phyloP scores from a whole-genome alignment of 2,888 invertebrate genomes.

The Dicycla oo region DNA sequence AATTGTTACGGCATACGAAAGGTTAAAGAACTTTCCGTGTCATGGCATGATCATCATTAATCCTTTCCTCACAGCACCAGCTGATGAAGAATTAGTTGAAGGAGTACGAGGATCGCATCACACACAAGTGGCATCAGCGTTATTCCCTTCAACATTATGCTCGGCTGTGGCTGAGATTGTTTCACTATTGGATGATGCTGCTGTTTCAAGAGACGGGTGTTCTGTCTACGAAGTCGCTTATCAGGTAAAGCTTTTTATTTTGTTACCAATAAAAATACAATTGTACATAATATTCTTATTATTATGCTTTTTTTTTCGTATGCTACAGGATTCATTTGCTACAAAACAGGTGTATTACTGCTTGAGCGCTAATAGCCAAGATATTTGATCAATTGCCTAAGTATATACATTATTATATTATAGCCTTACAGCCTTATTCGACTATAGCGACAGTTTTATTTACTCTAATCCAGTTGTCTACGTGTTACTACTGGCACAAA shows the following conservation, averaged over 20 bases:
- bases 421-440: not conserved
- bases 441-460: not conserved
- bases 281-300: no score
- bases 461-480: not conserved
- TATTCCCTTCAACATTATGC: conserved; percentile 99
- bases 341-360: not conserved
- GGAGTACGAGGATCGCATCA: conserved; percentile 94
- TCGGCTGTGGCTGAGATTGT: conserved; percentile 99
- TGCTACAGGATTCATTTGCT: not conserved
- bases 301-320: no score
- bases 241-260: conserved; percentile 91
- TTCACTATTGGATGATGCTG: conserved; percentile 98
- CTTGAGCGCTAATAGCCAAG: not conserved
- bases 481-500: not conserved
- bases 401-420: not conserved
- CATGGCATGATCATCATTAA: not conserved
- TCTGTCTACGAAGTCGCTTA: conserved; percentile 99
- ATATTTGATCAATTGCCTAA: not conserved
- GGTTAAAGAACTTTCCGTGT: not conserved
- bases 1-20: no score
- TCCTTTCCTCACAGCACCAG: conserved; percentile 75
- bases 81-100: conserved; percentile 92
- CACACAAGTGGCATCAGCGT: conserved; percentile 97
- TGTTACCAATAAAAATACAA: not conserved
- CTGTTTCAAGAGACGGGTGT: conserved; percentile 97